A percentile compares a stretch with the other conserved stretches of the same genome.
phyloP scores from a whole-genome alignment of 2,888 invertebrate species.

The Meandrusa payeni region DNA sequence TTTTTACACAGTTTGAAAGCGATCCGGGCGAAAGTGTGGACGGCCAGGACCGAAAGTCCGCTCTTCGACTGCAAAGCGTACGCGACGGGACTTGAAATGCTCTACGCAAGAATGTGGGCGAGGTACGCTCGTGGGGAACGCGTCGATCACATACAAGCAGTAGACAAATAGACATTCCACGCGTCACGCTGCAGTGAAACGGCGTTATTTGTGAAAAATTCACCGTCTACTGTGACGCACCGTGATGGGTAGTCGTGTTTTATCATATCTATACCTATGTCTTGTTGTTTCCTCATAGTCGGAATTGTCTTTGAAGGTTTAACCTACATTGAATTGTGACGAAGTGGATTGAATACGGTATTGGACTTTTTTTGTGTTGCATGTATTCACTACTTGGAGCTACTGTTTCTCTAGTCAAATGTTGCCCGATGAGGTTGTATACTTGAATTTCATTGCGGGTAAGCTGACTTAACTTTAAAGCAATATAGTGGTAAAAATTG shows the following conservation, averaged over 20 bases:
- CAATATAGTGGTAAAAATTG: constrained; percentile 36
- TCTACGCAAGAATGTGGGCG: constrained; percentile 96
- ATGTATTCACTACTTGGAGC: constrained; percentile 4
- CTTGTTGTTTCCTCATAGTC: no score
- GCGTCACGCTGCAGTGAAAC: constrained; percentile 11
- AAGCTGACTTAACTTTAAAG: constrained; percentile 27
- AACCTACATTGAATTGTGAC: constrained; percentile 8
- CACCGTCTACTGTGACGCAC: no score
- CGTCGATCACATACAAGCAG: constrained; percentile 88
- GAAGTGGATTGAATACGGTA: constrained; percentile 10
- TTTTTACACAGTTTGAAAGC: constrained; percentile 86
- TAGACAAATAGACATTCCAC: constrained; percentile 57
- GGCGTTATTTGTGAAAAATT: no score
- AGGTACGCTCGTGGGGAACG: constrained; percentile 88
- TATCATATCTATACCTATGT: no score
- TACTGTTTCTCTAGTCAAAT: constrained; percentile 22
- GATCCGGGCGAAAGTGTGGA: constrained; percentile 97
- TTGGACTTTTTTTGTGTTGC: constrained; percentile 9
- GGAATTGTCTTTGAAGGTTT: no score
- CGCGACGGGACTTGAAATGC: constrained; percentile 93
- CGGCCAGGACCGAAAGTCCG: constrained; percentile 93
- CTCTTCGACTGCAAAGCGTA: constrained; percentile 97
- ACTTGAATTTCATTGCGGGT: neutral
- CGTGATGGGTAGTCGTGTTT: no score
- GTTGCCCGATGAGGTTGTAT: neutral